phyloP scores from a whole-genome alignment of 2,113 vertebrate species.

The Cinclus mexicanus region DNA sequence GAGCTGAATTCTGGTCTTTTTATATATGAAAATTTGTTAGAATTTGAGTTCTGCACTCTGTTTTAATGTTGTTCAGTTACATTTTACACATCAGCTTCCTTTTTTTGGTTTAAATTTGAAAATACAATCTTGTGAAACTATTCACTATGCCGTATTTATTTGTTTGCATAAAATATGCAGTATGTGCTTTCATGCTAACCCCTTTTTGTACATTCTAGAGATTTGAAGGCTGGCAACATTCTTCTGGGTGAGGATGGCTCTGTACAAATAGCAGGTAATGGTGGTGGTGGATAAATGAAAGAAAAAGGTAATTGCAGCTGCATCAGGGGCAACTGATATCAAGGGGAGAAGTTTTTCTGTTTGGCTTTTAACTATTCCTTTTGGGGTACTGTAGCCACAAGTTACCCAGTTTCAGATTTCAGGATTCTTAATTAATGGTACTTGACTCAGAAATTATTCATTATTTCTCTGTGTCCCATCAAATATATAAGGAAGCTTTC shows the following conservation, averaged over 20 bases:
- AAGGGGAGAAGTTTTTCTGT: not conserved
- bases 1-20: not conserved
- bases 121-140: not conserved
- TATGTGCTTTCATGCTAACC: not conserved
- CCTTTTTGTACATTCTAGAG: constrained; percentile 77
- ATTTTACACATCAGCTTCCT: not conserved
- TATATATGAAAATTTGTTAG: not conserved
- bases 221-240: constrained; percentile 98
- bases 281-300: not conserved
- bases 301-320: not conserved
- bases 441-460: not conserved
- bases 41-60: not conserved
- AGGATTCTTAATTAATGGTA: not conserved
- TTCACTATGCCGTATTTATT: not conserved
- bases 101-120: not conserved
- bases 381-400: not conserved
- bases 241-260: constrained; percentile 97
- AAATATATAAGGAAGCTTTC: not conserved
- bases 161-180: not conserved
- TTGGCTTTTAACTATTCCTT: not conserved
- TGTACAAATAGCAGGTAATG: constrained; percentile 96
- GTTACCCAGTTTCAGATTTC: not conserved
- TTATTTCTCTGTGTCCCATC: not conserved
- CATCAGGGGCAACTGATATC: not conserved
- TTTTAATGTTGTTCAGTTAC: not conserved